Conservation (phyloP, 1,140 invertebrate species). For the Spodoptera litura region DNA sequence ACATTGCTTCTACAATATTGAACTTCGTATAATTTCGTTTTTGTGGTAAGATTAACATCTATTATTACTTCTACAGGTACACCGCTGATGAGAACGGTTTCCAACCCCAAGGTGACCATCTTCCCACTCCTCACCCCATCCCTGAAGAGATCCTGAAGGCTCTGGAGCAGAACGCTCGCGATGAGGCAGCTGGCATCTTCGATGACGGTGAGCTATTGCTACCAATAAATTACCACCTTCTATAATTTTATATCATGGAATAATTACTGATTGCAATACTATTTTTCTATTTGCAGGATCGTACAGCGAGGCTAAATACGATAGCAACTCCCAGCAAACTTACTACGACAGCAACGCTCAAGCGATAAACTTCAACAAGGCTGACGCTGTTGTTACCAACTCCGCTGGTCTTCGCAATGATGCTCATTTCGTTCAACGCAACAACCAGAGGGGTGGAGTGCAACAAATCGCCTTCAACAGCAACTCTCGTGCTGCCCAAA, state of each 20-base stretch:
- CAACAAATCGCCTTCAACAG: too few relatives aligned
- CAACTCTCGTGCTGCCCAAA: neutral
- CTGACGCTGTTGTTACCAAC: too few relatives aligned
- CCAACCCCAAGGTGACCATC: slow-evolving; percentile 90
- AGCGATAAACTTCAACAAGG: neutral
- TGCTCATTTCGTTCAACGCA: too few relatives aligned
- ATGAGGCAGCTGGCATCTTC: slow-evolving; percentile 74
- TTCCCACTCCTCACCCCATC: slow-evolving; percentile 93
- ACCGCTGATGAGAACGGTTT: slow-evolving; percentile 93
- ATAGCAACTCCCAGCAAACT: too few relatives aligned
- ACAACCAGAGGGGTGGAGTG: too few relatives aligned
- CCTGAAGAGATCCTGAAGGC: slow-evolving; percentile 86
- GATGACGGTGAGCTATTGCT: neutral
- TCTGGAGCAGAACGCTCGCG: slow-evolving; percentile 76
- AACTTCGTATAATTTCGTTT: too few relatives aligned
- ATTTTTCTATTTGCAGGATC: slow-evolving; percentile 63
- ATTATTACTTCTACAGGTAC: slow-evolving; percentile 86
- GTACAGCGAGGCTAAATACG: slow-evolving; percentile 74
- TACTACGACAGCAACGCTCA: neutral
- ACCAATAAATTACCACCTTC: too few relatives aligned
- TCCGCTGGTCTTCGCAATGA: too few relatives aligned
- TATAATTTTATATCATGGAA: too few relatives aligned
- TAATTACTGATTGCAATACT: too few relatives aligned
- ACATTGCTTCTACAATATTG: too few relatives aligned
- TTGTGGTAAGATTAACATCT: too few relatives aligned